Evolutionary conservation across 2,797 vertebrate genomes (phyloP).

Genomic region (Clarias platycephalus): DNA sequence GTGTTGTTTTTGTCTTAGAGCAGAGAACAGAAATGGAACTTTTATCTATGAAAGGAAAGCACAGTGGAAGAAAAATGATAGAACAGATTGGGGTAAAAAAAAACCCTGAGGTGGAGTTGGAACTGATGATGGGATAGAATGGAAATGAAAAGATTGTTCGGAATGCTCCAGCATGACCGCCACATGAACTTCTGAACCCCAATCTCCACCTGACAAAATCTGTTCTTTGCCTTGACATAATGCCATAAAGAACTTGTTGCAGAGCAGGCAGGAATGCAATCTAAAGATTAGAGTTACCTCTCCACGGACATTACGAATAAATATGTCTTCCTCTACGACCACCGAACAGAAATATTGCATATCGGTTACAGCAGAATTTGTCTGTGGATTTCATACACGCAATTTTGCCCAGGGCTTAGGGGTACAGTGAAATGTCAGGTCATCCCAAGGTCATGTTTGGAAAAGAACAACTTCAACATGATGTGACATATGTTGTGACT

Average conservation of each 20-base stretch:
- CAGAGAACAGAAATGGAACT: neutral
- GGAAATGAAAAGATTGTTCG: slow-evolving; percentile 67
- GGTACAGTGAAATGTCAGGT: neutral
- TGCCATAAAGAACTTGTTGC: slow-evolving; percentile 61
- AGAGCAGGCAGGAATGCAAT: slow-evolving; percentile 59
- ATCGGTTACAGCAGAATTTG: slow-evolving; percentile 38
- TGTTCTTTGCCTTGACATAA: slow-evolving; percentile 64
- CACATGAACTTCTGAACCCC: slow-evolving; percentile 70
- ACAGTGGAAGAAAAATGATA: neutral
- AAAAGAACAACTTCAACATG: neutral
- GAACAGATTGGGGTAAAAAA: neutral
- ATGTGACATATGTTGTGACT: slow-evolving; percentile 7
- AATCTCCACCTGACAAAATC: slow-evolving; percentile 72
- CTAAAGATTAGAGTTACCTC: slow-evolving; percentile 59
- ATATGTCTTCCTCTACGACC: slow-evolving; percentile 53
- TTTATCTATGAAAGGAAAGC: neutral
- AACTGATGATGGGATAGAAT: slow-evolving; percentile 50
- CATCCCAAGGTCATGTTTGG: slow-evolving; percentile 10
- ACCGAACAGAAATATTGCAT: slow-evolving; percentile 50
- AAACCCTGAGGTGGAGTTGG: slow-evolving; percentile 19
- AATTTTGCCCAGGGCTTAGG: slow-evolving; percentile 11
- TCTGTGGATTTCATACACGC: slow-evolving; percentile 2
- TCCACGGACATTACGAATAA: slow-evolving; percentile 53
- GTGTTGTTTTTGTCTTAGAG: neutral
- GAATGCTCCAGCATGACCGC: slow-evolving; percentile 71